These are phyloP conservation scores for Nasua narica DNA, from an alignment of 2,797 vertebrate genomes.

Conservation along the genomic window DNA sequence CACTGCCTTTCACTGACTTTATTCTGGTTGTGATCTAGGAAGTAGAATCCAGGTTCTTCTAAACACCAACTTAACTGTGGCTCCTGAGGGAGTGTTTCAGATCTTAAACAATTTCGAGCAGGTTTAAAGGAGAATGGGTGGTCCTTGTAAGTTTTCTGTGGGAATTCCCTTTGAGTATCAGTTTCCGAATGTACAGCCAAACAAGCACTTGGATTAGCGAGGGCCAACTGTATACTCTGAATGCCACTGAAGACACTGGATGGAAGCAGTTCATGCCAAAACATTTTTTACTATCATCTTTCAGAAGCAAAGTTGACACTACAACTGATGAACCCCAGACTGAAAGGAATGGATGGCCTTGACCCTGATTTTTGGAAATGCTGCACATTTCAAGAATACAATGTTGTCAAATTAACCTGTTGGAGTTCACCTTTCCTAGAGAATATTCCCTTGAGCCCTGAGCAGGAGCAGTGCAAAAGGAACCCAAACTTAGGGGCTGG, in stretches of 20 bases:
- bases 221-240: conserved; percentile 42
- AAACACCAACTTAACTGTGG: conserved; percentile 46
- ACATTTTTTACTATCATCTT: conserved; percentile 43
- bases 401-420: conserved; percentile 17
- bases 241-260: conserved; percentile 1
- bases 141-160: conserved; percentile 34
- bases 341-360: conserved; percentile 31
- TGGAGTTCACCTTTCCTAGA: background rate
- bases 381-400: conserved; percentile 27
- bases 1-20: conserved; percentile 35
- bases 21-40: conserved; percentile 37
- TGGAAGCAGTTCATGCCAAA: conserved; percentile 14
- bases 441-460: background rate
- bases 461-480: background rate
- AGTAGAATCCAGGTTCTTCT: conserved; percentile 32
- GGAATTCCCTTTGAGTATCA: conserved; percentile 40
- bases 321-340: background rate
- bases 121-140: conserved; percentile 26
- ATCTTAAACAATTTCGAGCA: conserved; percentile 42
- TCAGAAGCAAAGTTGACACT: conserved; percentile 40
- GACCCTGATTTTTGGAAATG: background rate
- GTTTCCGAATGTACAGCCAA: conserved; percentile 66
- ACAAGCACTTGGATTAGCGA: conserved; percentile 56
- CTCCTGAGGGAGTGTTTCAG: conserved; percentile 37
- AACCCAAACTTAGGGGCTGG: background rate